Conservation (phyloP, 1,140 invertebrate species). For the Polypedilum pembai region DNA sequence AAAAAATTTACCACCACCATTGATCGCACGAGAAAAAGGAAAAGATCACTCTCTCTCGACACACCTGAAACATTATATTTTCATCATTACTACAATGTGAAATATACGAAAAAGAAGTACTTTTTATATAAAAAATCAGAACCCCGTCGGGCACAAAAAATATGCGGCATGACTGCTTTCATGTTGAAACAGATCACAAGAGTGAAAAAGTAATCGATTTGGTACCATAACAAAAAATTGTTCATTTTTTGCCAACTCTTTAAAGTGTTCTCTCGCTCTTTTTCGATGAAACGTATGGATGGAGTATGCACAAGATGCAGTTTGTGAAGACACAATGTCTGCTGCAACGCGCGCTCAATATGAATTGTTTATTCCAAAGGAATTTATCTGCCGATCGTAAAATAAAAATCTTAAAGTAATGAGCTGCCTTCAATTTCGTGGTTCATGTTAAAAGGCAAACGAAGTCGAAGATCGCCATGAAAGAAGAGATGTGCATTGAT, state of each 20-base stretch:
- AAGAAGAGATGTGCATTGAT: conserved; percentile 10
- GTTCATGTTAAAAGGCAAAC: neutral
- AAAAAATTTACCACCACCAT: neutral
- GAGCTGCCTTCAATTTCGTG: neutral
- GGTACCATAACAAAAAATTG: neutral
- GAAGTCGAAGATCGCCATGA: neutral
- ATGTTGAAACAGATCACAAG: conserved; percentile 11
- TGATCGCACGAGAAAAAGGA: neutral
- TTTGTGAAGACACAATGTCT: conserved; percentile 1
- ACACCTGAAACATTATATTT: conserved; percentile 13
- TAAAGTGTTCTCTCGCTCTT: no score
- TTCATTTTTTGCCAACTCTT: neutral
- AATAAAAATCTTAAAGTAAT: neutral
- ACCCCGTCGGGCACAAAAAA: neutral
- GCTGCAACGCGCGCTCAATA: neutral
- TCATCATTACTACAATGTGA: conserved; percentile 9
- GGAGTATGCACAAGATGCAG: neutral
- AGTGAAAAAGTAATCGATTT: conserved; percentile 1
- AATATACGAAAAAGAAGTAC: neutral
- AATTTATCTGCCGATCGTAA: conserved; percentile 18
- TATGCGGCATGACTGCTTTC: neutral
- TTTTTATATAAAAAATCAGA: neutral
- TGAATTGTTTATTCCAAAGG: neutral
- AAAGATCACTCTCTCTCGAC: neutral
- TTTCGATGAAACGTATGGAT: no score